Base-by-base conservation (phyloP, 2,797 vertebrate species). In the Eremophila alpestris region DNA sequence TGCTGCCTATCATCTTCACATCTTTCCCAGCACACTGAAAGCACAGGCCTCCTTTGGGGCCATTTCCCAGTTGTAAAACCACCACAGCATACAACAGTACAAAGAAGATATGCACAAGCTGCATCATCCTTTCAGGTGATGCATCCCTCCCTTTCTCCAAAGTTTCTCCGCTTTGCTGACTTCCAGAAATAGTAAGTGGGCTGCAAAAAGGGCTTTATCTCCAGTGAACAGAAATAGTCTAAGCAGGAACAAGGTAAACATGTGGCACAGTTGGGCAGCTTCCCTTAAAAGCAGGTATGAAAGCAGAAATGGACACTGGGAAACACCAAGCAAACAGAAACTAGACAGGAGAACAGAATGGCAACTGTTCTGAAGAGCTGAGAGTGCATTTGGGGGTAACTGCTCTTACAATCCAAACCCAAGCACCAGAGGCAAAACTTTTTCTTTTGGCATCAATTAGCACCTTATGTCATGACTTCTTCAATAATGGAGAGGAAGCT, bases 51-150 rank as follows among this genome's bases (percentile, higher is more conserved):
- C 32, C 46, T 56, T 41, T 29, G 21, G 48, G 36, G 36, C 26
- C 40, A 10, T 36, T n/a, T 41, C 12, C 32, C 29, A 43, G 38
- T 5, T 52, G 51, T 30, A 76, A 79, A 88, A 51, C 17, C 32
- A 36, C 34, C 4, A 7, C 30, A 59, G 23, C 3, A 10, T 5
- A 30, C 0, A 5, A 34, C 22, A n/a, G 56, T 2, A 3, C 63
- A 40, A 69, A 49, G 32, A 21, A 11, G 7, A n/a, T 11, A 36
- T 0, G 3, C 17, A 36, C 32, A 29, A 65, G 32, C 38, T 41
- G 13, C 64, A 32, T 32, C 30, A 38, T 11, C 26, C 56, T 59
- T 63, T 78, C 48, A 59, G 65, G 27, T 38, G 67, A 59, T 40
- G 30, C 30, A 59, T 43, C 30, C 41, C 17, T 15, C 34, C 34